phyloP scores from a whole-genome alignment of 2,113 vertebrate genomes.

The Hassar affinis region DNA sequence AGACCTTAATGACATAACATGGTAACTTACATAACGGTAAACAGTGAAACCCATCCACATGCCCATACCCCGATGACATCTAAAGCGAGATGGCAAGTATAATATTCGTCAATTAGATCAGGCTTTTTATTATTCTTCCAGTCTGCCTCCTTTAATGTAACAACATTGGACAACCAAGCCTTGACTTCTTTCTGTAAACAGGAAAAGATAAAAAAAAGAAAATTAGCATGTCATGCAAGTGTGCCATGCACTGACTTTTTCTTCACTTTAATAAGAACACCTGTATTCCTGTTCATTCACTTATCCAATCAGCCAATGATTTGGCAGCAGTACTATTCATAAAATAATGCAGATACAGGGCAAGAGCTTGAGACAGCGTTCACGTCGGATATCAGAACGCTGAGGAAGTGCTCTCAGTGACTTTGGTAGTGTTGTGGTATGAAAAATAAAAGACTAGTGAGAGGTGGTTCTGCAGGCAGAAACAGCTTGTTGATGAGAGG shows the following conservation, averaged over 20 bases:
- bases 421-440: not conserved
- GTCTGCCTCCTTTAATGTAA: constrained; percentile 73
- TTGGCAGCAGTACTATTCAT: not conserved
- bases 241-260: not conserved
- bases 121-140: constrained; percentile 75
- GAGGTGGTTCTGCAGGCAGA: not conserved
- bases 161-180: constrained; percentile 66
- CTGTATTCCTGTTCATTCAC: not conserved
- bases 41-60: not conserved
- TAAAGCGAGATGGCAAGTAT: constrained; percentile 79
- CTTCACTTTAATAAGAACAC: not conserved
- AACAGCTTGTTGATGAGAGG: not conserved
- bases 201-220: not conserved
- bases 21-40: not conserved
- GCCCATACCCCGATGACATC: constrained; percentile 67
- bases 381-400: not conserved
- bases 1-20: not conserved
- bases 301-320: not conserved
- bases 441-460: not conserved
- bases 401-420: not conserved
- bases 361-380: not conserved
- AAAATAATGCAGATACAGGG: not conserved
- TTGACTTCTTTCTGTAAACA: constrained; percentile 59
- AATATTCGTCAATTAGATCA: constrained; percentile 70
- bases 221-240: not conserved